Percentiles rank a stretch among this genome's conserved stretches.
These are phyloP conservation scores for Pterocles gutturalis DNA, from an alignment of 2,113 vertebrate species.

Conservation along the genomic window DNA sequence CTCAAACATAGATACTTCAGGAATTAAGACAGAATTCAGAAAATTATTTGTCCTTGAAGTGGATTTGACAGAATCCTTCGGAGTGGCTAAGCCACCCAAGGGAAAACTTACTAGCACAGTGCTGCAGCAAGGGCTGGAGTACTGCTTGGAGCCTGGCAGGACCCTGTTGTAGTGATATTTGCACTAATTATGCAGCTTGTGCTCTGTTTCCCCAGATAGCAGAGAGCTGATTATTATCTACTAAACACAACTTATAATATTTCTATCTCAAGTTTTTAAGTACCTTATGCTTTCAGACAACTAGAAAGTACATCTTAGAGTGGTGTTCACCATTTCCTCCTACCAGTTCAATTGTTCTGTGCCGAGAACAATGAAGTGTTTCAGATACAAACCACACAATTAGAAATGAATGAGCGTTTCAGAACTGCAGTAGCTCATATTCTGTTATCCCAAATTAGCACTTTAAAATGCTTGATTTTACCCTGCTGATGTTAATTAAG, in stretches of 20 bases:
- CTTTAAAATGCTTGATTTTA: slow-evolving; percentile 50
- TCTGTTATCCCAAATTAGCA: slow-evolving; percentile 40
- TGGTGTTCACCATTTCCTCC: not conserved
- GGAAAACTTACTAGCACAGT: not conserved
- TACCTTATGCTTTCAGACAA: not conserved
- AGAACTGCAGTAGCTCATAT: not conserved
- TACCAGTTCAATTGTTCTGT: not conserved
- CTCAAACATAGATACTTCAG: not conserved
- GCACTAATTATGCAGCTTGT: not conserved
- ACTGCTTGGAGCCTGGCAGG: not conserved
- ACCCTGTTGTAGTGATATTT: fast-evolving
- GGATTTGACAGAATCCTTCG: not conserved
- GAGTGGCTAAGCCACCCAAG: not conserved
- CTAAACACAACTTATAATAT: not conserved
- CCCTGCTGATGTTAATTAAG: slow-evolving; percentile 31
- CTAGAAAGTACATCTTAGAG: not conserved
- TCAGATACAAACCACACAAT: slow-evolving; percentile 10
- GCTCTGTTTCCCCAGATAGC: not conserved
- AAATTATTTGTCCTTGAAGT: not conserved
- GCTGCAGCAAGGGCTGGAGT: not conserved
- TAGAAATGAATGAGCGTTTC: slow-evolving; percentile 18
- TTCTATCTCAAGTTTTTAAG: not conserved
- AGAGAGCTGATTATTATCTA: not conserved
- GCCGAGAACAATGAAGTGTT: not conserved
- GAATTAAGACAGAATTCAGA: not conserved